Conservation (phyloP, 2,888 invertebrate genomes). For the Cynaeus angustus region DNA sequence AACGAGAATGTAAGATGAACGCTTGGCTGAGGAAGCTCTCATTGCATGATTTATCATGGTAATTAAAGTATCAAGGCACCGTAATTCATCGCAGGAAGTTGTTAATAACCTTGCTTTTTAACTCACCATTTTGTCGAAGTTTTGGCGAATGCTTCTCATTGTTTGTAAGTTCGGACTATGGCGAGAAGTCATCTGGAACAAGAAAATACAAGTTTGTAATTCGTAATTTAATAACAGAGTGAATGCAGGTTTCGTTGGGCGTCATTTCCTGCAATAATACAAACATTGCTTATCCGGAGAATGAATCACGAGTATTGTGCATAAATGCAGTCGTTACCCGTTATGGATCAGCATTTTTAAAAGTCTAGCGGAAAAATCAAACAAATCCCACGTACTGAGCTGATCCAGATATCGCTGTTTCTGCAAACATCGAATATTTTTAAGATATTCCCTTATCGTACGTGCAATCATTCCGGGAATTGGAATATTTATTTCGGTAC, state of each 20-base stretch:
- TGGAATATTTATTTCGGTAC: neutral
- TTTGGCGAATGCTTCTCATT: conserved; percentile 23
- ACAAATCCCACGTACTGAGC: conserved; percentile 9
- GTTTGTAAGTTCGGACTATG: conserved; percentile 1
- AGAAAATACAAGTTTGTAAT: conserved; percentile 5
- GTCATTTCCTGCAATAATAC: conserved; percentile 41
- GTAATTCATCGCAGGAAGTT: conserved; percentile 43
- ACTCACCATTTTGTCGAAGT: conserved; percentile 44
- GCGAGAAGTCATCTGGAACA: conserved; percentile 24
- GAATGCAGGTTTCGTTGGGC: conserved; percentile 8
- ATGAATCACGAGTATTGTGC: conserved; percentile 40
- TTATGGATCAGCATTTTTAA: conserved; percentile 14
- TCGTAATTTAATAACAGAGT: neutral
- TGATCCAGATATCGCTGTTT: conserved; percentile 11
- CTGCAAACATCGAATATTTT: conserved; percentile 16
- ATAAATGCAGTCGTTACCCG: conserved; percentile 20
- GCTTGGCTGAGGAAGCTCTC: conserved; percentile 28
- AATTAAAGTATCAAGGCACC: conserved; percentile 45
- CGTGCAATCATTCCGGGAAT: neutral
- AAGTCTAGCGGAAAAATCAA: conserved; percentile 1
- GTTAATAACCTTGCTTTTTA: conserved; percentile 36
- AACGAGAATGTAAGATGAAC: conserved; percentile 23
- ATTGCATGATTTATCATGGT: conserved; percentile 37
- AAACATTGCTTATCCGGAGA: conserved; percentile 38
- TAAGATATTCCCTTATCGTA: conserved; percentile 7